phyloP scores from a whole-genome alignment of 2,888 invertebrate genomes.

The Encarsia formosa region DNA sequence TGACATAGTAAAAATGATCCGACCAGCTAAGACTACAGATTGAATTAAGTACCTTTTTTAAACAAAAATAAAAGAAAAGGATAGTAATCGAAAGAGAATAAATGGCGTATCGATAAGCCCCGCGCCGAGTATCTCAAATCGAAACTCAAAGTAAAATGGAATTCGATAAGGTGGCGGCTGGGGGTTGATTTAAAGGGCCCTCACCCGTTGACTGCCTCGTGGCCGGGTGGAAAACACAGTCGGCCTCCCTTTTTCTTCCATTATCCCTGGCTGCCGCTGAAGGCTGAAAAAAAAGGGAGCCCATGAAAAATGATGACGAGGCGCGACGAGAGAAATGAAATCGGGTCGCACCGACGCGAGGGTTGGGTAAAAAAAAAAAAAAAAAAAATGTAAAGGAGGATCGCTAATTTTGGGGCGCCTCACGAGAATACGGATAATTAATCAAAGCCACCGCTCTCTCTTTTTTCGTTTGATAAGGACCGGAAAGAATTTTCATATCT shows the following conservation, averaged over 20 bases:
- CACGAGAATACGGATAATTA: slow-evolving; percentile 22
- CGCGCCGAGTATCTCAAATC: slow-evolving; percentile 9
- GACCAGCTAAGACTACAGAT: too few species aligned
- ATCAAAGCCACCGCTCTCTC: slow-evolving; percentile 20
- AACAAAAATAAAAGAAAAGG: too few species aligned
- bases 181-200: slow-evolving; percentile 19
- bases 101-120: too few species aligned
- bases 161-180: slow-evolving; percentile 16
- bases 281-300: slow-evolving; percentile 25
- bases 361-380: too few species aligned
- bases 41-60: too few species aligned
- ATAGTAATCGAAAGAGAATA: too few species aligned
- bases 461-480: slow-evolving; percentile 13
- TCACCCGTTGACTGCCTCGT: slow-evolving; percentile 16
- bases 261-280: slow-evolving; percentile 24
- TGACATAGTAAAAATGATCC: too few species aligned
- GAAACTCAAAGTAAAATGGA: slow-evolving; percentile 10
- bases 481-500: slow-evolving; percentile 23
- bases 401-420: too few species aligned
- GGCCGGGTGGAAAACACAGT: too few species aligned
- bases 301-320: slow-evolving; percentile 52
- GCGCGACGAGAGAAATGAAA: slow-evolving; percentile 45
- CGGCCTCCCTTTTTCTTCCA: slow-evolving; percentile 22
- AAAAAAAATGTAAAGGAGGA: too few species aligned
- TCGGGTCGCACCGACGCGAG: slow-evolving; percentile 35